Evolutionary conservation across 2,888 invertebrate genomes (phyloP).

Genomic region (Tipula confusa): DNA sequence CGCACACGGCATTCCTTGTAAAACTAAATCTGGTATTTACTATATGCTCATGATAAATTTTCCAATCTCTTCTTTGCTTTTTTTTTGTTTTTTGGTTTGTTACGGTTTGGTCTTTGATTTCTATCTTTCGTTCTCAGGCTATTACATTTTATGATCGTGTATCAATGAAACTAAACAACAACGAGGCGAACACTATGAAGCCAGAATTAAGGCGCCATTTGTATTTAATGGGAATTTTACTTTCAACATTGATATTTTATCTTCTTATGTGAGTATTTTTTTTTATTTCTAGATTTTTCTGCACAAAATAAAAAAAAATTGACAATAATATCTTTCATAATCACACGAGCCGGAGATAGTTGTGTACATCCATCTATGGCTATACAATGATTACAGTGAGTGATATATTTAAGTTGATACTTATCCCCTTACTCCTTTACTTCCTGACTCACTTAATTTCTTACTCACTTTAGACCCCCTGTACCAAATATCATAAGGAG

Average conservation of each 20-base stretch:
- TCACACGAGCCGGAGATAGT: background rate
- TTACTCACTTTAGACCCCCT: too few species aligned
- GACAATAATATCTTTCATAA: background rate
- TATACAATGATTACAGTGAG: too few species aligned
- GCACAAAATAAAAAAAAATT: background rate
- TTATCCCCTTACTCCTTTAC: too few species aligned
- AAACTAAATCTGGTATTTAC: background rate
- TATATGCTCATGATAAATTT: background rate
- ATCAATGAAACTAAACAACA: background rate
- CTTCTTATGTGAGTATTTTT: background rate
- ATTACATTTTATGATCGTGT: slow-evolving; percentile 20
- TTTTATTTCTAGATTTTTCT: background rate
- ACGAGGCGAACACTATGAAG: background rate
- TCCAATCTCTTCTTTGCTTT: background rate
- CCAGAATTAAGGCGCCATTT: background rate
- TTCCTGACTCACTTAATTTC: too few species aligned
- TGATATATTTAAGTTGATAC: too few species aligned
- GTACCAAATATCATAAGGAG: too few species aligned
- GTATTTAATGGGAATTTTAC: background rate
- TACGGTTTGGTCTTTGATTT: background rate
- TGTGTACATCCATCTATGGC: background rate
- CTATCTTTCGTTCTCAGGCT: background rate
- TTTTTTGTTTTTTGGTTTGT: background rate
- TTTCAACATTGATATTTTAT: background rate
- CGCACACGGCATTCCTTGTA: too few species aligned